Conservation (phyloP, 2,797 vertebrate species). For the Phrynocephalus forsythii region DNA sequence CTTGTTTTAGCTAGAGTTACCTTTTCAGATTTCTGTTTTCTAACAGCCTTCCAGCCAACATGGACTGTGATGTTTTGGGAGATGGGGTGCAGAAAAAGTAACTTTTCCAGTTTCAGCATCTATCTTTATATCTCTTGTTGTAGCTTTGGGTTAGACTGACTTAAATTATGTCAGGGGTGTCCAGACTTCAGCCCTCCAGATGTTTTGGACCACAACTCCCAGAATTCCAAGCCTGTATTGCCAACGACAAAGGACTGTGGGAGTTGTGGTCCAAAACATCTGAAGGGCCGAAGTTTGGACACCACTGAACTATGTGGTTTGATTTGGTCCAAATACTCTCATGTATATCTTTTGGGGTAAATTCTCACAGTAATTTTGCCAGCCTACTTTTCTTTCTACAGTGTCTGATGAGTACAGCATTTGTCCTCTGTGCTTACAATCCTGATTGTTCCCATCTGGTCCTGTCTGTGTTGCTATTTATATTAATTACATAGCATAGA, state of each 20-base stretch:
- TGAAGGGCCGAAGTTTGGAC: no score
- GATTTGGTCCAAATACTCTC: neutral
- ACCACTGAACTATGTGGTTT: neutral
- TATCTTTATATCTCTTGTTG: neutral
- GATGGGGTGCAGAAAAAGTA: neutral
- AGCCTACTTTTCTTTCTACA: fast-evolving
- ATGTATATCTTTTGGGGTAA: constrained; percentile 18
- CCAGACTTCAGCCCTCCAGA: no score
- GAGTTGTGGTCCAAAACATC: no score
- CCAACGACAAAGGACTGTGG: no score
- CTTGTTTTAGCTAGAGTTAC: neutral
- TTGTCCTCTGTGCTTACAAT: constrained; percentile 25
- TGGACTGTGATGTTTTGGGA: neutral
- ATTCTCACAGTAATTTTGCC: constrained; percentile 18
- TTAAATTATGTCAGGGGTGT: neutral
- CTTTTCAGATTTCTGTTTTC: neutral
- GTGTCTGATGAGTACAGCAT: constrained; percentile 41
- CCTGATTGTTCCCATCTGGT: constrained; percentile 61
- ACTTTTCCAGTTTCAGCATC: neutral
- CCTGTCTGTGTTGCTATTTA: constrained; percentile 22
- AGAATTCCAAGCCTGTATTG: no score
- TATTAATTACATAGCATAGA: constrained; percentile 40
- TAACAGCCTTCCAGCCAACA: neutral
- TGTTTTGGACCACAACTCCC: no score
- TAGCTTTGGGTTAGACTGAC: neutral